Percentiles rank a stretch among this genome's conserved stretches.
Conservation (phyloP, 2,888 invertebrate genomes). For the Drosophila longiperda region DNA sequence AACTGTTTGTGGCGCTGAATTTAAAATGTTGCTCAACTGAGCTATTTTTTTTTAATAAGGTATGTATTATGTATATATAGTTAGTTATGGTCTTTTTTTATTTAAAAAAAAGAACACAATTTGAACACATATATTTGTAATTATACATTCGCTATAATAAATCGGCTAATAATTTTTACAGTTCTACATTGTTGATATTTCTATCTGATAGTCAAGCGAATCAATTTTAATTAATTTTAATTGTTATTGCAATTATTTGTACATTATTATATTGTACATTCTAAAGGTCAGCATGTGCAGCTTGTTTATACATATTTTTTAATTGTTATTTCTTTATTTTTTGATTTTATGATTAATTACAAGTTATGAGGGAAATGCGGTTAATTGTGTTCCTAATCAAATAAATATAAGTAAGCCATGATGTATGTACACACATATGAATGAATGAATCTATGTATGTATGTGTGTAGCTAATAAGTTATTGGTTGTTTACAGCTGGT, state of each 20-base stretch:
- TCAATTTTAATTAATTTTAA: slow-evolving; percentile 63
- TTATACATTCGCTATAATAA: background rate
- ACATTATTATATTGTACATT: slow-evolving; percentile 27
- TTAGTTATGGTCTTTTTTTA: background rate
- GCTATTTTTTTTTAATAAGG: background rate
- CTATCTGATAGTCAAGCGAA: slow-evolving; percentile 20
- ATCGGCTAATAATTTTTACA: background rate
- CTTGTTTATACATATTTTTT: background rate
- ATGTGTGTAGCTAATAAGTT: slow-evolving; percentile 19
- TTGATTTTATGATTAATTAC: slow-evolving; percentile 61
- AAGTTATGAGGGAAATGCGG: slow-evolving; percentile 50
- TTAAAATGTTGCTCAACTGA: slow-evolving; percentile 13
- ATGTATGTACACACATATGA: slow-evolving; percentile 2
- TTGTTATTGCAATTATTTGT: slow-evolving; percentile 64
- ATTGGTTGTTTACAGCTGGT: slow-evolving; percentile 53
- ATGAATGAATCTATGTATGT: background rate
- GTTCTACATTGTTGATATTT: slow-evolving; percentile 1
- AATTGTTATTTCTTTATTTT: background rate
- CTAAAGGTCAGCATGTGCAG: slow-evolving; percentile 49
- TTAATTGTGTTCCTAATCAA: slow-evolving; percentile 59
- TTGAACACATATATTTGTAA: background rate
- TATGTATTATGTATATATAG: background rate
- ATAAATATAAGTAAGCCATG: slow-evolving; percentile 9
- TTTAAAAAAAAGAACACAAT: background rate
- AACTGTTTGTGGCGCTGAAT: slow-evolving; percentile 17